A percentile compares a stretch with the other conserved stretches of the same genome.
These are phyloP conservation scores for Microctenopoma lineatum DNA, from an alignment of 2,797 vertebrate species.

Conservation along the genomic window DNA sequence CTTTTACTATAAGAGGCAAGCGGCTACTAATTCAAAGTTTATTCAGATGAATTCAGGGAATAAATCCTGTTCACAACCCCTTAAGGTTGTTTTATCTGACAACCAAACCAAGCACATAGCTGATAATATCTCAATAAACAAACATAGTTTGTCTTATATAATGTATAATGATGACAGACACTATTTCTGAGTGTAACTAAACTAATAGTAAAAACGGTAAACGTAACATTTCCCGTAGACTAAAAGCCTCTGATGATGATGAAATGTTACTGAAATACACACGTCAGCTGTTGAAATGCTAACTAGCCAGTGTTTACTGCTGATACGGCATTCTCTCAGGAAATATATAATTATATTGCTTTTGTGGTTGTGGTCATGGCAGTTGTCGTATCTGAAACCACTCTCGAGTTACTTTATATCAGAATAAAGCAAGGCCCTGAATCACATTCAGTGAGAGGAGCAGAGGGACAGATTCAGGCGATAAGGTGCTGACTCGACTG, in stretches of 20 bases:
- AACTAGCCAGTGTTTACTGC: conserved; percentile 1
- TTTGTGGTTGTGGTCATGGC: not conserved
- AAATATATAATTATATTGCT: not conserved
- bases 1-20: conserved; percentile 9
- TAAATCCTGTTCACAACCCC: conserved; percentile 13
- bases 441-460: conserved; percentile 5
- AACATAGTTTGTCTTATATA: too few relatives aligned
- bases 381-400: conserved; percentile 12
- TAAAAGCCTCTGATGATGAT: conserved; percentile 30
- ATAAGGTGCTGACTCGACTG: conserved; percentile 35
- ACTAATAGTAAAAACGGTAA: conserved; percentile 5
- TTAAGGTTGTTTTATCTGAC: not conserved
- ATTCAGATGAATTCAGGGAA: conserved; percentile 12
- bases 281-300: conserved; percentile 1
- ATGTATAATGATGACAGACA: not conserved
- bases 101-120: conserved; percentile 4
- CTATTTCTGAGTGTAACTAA: conserved; percentile 1
- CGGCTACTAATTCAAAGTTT: conserved; percentile 11
- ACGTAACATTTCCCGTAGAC: not conserved
- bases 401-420: not conserved
- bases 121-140: too few relatives aligned
- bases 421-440: conserved; percentile 23
- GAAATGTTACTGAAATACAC: conserved; percentile 41
- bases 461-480: conserved; percentile 22
- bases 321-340: not conserved